These are phyloP conservation scores for Holcopasites calliopsidis DNA, from an alignment of 1,140 invertebrate genomes.

Conservation along the genomic window DNA sequence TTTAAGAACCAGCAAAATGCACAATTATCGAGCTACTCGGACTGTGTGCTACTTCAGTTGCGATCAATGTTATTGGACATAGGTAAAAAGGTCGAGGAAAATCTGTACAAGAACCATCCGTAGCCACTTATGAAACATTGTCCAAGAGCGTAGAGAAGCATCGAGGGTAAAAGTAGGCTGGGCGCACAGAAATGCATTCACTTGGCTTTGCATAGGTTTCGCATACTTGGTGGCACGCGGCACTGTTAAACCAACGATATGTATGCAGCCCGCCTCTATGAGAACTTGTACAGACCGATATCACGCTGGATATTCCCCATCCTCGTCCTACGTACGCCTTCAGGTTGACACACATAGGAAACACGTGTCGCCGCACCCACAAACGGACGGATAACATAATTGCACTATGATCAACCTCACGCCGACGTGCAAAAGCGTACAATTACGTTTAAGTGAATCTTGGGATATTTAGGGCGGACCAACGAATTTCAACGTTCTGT, in stretches of 20 bases:
- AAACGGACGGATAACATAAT: constrained; percentile 32
- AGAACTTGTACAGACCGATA: constrained; percentile 70
- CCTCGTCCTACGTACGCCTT: constrained; percentile 49
- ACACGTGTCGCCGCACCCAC: constrained; percentile 70
- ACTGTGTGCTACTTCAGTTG: too few species aligned
- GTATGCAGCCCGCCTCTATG: constrained; percentile 71
- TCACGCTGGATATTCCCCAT: constrained; percentile 70
- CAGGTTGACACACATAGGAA: constrained; percentile 70
- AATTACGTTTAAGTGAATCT: not conserved
- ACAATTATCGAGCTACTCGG: too few species aligned
- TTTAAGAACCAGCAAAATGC: not conserved
- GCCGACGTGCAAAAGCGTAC: not conserved
- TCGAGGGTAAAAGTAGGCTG: not conserved
- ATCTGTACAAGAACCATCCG: too few species aligned
- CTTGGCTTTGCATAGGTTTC: not conserved
- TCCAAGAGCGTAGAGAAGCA: not conserved
- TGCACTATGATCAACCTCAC: not conserved
- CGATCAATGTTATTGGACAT: not conserved
- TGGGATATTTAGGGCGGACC: not conserved
- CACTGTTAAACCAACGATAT: constrained; percentile 72
- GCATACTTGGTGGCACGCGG: constrained; percentile 71
- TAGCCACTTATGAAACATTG: constrained; percentile 9
- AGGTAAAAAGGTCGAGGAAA: not conserved
- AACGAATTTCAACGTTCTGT: too few species aligned
- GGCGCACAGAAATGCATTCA: not conserved